Evolutionary conservation across 2,797 vertebrate genomes (phyloP).

Genomic region (Danionella dracula): DNA sequence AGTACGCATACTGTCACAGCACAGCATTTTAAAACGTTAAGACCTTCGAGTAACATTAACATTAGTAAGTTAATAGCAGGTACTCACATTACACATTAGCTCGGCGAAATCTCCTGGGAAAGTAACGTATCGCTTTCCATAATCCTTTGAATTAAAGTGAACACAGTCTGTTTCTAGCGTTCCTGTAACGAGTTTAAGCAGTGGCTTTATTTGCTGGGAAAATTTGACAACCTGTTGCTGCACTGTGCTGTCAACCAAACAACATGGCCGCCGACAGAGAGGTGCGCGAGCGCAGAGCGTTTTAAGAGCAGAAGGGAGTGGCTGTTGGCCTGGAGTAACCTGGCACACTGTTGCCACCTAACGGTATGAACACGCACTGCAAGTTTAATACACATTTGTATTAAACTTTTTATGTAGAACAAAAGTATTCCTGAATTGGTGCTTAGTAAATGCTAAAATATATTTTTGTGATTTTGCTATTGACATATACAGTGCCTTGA

Average conservation of each 20-base stretch:
- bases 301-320: slow-evolving; percentile 22
- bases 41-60: neutral
- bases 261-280: slow-evolving; percentile 43
- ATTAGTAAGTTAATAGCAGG: neutral
- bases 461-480: no score
- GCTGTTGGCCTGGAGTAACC: neutral
- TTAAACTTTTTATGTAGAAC: no score
- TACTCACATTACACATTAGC: slow-evolving; percentile 37
- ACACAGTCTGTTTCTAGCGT: neutral
- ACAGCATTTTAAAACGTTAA: neutral
- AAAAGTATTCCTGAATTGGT: no score
- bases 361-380: no score
- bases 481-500: no score
- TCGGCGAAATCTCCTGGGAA: neutral
- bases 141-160: neutral
- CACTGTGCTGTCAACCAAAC: slow-evolving; percentile 41
- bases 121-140: neutral
- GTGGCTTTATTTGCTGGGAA: neutral
- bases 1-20: neutral
- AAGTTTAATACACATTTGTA: no score
- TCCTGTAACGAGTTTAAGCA: neutral
- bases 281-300: neutral
- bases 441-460: no score
- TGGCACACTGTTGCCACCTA: no score
- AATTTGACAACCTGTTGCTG: slow-evolving; percentile 45